These are phyloP conservation scores for Hyperoplus lanceolatus DNA, from an alignment of 2,797 vertebrate genomes.

Conservation along the genomic window DNA sequence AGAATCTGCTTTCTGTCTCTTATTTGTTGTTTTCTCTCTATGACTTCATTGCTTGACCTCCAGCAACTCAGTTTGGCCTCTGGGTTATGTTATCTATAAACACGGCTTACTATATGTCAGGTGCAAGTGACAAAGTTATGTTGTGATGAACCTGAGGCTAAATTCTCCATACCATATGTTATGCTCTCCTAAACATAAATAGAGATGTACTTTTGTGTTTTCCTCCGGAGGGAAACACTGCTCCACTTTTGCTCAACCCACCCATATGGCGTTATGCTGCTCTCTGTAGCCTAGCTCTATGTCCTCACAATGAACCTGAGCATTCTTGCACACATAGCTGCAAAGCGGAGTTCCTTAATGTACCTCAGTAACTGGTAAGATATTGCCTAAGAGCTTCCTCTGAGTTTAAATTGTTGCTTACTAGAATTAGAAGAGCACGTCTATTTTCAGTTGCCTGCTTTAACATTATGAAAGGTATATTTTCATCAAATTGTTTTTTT, in stretches of 20 bases:
- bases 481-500: neutral
- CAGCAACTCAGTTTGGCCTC: conserved; percentile 20
- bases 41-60: conserved; percentile 17
- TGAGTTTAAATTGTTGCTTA: neutral
- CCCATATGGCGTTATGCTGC: conserved; percentile 75
- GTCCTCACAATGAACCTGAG: conserved; percentile 63
- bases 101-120: conserved; percentile 34
- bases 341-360: conserved; percentile 25
- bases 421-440: neutral
- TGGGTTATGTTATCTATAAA: conserved; percentile 30
- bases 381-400: neutral
- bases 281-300: conserved; percentile 46
- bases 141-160: conserved; percentile 31
- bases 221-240: conserved; percentile 78
- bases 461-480: neutral
- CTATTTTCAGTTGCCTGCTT: neutral
- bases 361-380: neutral
- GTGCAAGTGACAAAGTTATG: conserved; percentile 35
- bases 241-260: conserved; percentile 69
- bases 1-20: conserved; percentile 37
- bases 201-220: conserved; percentile 64
- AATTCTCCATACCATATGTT: conserved; percentile 39
- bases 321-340: conserved; percentile 27
- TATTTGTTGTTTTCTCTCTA: conserved; percentile 3
- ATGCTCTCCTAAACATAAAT: conserved; percentile 24